A percentile compares a stretch with the other conserved stretches of the same genome.
These are phyloP conservation scores for Sitobion miscanthi DNA, from an alignment of 1,140 invertebrate species.

Conservation along the genomic window DNA sequence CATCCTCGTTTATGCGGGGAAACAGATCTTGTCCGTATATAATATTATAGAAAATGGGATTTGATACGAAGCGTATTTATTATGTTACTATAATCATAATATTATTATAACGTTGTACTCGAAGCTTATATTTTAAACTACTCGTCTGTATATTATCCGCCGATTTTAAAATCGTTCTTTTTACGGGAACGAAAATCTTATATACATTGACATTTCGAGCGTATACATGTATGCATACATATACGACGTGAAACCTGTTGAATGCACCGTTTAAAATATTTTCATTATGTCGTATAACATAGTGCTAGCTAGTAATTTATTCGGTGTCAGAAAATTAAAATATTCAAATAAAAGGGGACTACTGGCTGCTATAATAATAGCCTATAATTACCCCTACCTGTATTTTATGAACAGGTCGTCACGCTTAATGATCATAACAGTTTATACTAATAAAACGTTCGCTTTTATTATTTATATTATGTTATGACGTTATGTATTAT, in stretches of 20 bases:
- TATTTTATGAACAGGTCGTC: neutral
- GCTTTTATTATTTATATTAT: neutral
- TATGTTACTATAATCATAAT: neutral
- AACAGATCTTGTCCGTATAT: neutral
- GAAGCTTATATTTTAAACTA: neutral
- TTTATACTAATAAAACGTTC: neutral
- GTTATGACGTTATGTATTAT: neutral
- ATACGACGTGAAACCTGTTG: constrained; percentile 2
- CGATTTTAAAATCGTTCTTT: neutral
- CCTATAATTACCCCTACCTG: neutral
- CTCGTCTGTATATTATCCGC: neutral
- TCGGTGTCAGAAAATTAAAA: constrained; percentile 35
- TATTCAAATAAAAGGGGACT: constrained; percentile 3
- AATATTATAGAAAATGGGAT: constrained; percentile 27
- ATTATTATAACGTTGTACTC: neutral
- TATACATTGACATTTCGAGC: neutral
- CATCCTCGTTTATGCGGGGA: neutral
- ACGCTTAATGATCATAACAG: neutral
- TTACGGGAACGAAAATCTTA: neutral
- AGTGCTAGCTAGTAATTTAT: neutral
- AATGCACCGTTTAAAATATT: neutral
- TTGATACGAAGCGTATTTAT: neutral
- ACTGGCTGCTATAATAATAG: neutral
- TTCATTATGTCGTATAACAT: neutral
- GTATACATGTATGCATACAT: no score